Percentiles rank a stretch among this genome's conserved stretches.
phyloP scores from a whole-genome alignment of 2,113 vertebrate species.

The Lampris incognitus region DNA sequence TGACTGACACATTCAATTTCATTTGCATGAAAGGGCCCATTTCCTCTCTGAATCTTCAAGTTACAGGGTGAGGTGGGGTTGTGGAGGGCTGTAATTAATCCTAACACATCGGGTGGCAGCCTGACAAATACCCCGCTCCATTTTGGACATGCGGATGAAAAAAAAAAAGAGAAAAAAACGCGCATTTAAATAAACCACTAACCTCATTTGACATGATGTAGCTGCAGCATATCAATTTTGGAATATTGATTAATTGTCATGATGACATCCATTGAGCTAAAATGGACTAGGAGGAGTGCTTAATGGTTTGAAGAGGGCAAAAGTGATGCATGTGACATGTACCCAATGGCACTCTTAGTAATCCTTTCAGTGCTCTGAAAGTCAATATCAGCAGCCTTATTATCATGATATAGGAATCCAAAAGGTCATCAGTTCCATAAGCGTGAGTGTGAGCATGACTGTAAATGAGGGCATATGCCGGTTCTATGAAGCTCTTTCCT shows the following conservation, averaged over 20 bases:
- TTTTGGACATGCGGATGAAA: conserved; percentile 60
- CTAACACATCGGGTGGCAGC: conserved; percentile 72
- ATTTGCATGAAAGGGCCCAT: conserved; percentile 80
- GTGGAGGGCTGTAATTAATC: conserved; percentile 80
- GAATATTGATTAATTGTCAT: conserved; percentile 70
- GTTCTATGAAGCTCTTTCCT: conserved; percentile 8
- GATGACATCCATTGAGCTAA: conserved; percentile 32
- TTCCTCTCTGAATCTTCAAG: conserved; percentile 78
- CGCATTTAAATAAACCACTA: conserved; percentile 77
- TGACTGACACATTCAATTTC: conserved; percentile 84
- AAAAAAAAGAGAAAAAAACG: conserved; percentile 76
- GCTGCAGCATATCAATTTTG: conserved; percentile 47
- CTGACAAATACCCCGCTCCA: conserved; percentile 70
- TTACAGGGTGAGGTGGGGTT: conserved; percentile 70
- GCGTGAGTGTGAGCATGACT: neutral
- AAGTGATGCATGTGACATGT: conserved; percentile 20
- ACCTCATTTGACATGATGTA: conserved; percentile 68
- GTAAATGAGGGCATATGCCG: neutral
- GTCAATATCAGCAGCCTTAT: conserved; percentile 2
- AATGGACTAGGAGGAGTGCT: conserved; percentile 29
- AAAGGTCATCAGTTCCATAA: neutral
- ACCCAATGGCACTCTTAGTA: conserved; percentile 22
- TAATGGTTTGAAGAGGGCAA: conserved; percentile 24
- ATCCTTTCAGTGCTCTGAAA: conserved; percentile 25
- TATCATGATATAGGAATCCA: neutral